Percentiles rank a stretch among this genome's conserved stretches.
These are phyloP conservation scores for Tenualosa thibaudeaui DNA, from an alignment of 2,797 vertebrate genomes.

Conservation along the genomic window DNA sequence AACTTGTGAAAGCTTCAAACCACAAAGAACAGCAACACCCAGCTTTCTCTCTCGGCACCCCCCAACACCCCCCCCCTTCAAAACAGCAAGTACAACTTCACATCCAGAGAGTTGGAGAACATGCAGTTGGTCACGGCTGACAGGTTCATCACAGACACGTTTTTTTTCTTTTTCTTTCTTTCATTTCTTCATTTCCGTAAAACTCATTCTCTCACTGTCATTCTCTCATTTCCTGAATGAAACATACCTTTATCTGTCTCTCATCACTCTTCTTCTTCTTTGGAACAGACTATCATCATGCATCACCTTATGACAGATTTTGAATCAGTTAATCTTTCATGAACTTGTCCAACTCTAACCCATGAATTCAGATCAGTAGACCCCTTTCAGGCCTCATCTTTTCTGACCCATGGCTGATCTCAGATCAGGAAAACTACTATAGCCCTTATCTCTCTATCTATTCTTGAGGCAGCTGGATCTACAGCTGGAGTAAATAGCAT, in stretches of 20 bases:
- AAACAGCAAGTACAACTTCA: conserved; percentile 28
- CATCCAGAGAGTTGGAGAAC: background rate
- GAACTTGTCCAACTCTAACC: too few relatives aligned
- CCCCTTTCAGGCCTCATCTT: background rate
- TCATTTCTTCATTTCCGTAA: background rate
- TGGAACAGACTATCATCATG: background rate
- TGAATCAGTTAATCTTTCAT: background rate
- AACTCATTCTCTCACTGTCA: background rate
- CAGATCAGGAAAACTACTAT: too few relatives aligned
- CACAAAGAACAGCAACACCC: background rate
- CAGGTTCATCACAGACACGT: background rate
- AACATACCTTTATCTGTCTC: background rate
- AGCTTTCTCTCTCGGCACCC: conserved; percentile 16
- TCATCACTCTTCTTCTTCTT: background rate
- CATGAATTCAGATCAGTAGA: background rate
- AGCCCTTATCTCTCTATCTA: too few relatives aligned
- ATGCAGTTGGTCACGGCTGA: background rate
- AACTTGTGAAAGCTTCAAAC: conserved; percentile 45
- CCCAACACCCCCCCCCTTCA: conserved; percentile 1
- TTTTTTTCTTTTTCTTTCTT: conserved; percentile 30
- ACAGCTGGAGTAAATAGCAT: too few relatives aligned
- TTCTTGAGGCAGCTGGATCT: too few relatives aligned
- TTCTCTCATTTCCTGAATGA: background rate
- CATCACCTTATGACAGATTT: background rate
- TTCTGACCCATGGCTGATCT: too few relatives aligned